These are phyloP conservation scores for Halesus radiatus DNA, from an alignment of 1,140 invertebrate genomes.

Conservation along the genomic window DNA sequence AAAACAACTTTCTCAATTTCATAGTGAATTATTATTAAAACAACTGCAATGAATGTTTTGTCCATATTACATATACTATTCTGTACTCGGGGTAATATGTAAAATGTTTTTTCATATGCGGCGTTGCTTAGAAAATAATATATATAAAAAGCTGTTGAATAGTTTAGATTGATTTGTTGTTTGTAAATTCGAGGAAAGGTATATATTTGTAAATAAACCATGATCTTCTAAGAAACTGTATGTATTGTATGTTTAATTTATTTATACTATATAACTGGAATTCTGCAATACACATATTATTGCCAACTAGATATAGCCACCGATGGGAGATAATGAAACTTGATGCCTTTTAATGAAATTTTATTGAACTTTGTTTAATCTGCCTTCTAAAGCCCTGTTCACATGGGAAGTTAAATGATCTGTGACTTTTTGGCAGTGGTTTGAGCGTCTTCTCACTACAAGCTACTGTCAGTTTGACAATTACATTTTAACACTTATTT, in stretches of 20 bases:
- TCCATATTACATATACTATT: background rate
- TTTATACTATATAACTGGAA: slow-evolving; percentile 8
- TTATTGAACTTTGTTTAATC: background rate
- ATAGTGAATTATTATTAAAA: background rate
- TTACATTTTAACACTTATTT: no score
- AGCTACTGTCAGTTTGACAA: no score
- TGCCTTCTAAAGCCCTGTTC: slow-evolving; percentile 10
- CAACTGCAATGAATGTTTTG: background rate
- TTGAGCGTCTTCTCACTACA: no score
- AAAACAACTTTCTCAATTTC: background rate
- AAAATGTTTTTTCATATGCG: background rate
- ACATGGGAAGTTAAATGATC: slow-evolving; percentile 4
- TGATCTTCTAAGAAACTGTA: slow-evolving; percentile 23
- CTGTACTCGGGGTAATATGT: background rate
- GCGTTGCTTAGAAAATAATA: slow-evolving; percentile 12
- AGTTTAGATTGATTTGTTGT: slow-evolving; percentile 15
- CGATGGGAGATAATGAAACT: slow-evolving; percentile 17
- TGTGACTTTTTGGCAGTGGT: background rate
- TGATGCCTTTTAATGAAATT: slow-evolving; percentile 17
- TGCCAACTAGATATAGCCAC: background rate
- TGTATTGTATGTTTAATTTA: slow-evolving; percentile 8
- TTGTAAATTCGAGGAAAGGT: slow-evolving; percentile 26
- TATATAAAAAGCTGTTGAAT: slow-evolving; percentile 24
- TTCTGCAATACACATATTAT: background rate
- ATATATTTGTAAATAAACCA: slow-evolving; percentile 38